Percentiles rank a stretch among this genome's conserved stretches.
phyloP scores from a whole-genome alignment of 2,888 invertebrate genomes.

The Nysson spinosus region DNA sequence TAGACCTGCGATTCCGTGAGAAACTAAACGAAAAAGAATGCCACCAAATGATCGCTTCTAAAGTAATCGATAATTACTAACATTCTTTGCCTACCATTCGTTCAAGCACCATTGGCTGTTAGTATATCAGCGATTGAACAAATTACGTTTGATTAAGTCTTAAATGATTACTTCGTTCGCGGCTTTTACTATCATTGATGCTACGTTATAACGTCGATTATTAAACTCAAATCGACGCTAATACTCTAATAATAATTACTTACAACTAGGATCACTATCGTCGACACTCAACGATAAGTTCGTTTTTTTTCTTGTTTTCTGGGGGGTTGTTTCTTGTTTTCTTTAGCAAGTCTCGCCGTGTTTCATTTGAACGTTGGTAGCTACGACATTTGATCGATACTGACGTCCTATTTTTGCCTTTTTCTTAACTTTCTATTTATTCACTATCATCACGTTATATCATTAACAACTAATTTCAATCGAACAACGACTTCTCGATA shows the following conservation, averaged over 20 bases:
- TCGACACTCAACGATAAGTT: slow-evolving; percentile 57
- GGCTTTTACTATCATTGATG: slow-evolving; percentile 46
- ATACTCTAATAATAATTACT: slow-evolving; percentile 58
- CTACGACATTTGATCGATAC: slow-evolving; percentile 55
- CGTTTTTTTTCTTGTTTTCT: no score
- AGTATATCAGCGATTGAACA: slow-evolving; percentile 51
- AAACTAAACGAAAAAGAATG: slow-evolving; percentile 39
- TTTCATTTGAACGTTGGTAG: slow-evolving; percentile 51
- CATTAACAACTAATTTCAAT: slow-evolving; percentile 58
- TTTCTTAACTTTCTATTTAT: slow-evolving; percentile 47
- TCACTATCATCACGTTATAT: slow-evolving; percentile 53
- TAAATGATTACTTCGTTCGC: slow-evolving; percentile 53
- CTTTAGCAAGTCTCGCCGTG: slow-evolving; percentile 39
- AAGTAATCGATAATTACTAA: slow-evolving; percentile 50
- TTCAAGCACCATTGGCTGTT: slow-evolving; percentile 58
- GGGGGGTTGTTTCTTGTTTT: no score
- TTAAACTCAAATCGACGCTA: slow-evolving; percentile 55
- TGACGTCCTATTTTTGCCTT: slow-evolving; percentile 44
- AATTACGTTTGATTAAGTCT: slow-evolving; percentile 56
- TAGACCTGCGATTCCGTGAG: slow-evolving; percentile 31
- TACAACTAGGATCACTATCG: slow-evolving; percentile 58
- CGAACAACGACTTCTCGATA: slow-evolving; percentile 49
- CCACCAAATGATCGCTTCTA: slow-evolving; percentile 43
- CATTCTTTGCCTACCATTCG: slow-evolving; percentile 51
- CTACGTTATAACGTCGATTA: slow-evolving; percentile 54